These are phyloP conservation scores for Aphis gossypii DNA, from an alignment of 1,140 invertebrate genomes.

Conservation along the genomic window DNA sequence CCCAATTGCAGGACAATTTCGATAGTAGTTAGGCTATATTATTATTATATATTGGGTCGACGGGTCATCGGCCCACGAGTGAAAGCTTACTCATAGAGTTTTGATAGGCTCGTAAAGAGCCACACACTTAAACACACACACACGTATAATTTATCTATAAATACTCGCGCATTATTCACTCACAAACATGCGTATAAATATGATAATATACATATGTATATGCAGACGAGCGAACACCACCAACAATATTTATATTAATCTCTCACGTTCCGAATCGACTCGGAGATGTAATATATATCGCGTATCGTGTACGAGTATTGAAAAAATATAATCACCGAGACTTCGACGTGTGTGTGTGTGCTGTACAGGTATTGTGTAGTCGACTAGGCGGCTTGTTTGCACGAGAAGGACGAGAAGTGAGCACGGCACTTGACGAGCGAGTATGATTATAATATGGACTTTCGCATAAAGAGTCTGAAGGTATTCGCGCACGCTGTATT, in stretches of 20 bases:
- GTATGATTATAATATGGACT: not conserved
- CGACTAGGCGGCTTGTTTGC: not conserved
- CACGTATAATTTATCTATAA: not conserved
- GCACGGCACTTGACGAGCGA: not conserved
- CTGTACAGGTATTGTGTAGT: not conserved
- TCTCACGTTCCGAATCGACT: slow-evolving; percentile 42
- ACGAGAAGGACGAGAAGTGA: not conserved
- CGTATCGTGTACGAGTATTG: not conserved
- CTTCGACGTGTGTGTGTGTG: not conserved
- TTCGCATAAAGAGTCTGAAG: not conserved
- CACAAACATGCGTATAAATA: not conserved
- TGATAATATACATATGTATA: not conserved
- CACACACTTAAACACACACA: not conserved
- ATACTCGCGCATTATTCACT: not conserved
- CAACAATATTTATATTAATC: not conserved
- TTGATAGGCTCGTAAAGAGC: not conserved
- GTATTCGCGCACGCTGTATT: too few species aligned
- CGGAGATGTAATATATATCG: not conserved
- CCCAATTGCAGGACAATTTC: not conserved
- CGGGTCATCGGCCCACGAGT: slow-evolving; percentile 36
- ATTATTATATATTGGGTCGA: slow-evolving; percentile 17
- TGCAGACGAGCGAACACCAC: not conserved
- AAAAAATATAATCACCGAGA: not conserved
- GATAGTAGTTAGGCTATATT: not conserved
- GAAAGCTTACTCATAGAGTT: slow-evolving; percentile 19